Evolutionary conservation across 2,113 vertebrate species (phyloP), one percentile per base, ranked within the genome.

Genomic region (Esox niger): DNA sequence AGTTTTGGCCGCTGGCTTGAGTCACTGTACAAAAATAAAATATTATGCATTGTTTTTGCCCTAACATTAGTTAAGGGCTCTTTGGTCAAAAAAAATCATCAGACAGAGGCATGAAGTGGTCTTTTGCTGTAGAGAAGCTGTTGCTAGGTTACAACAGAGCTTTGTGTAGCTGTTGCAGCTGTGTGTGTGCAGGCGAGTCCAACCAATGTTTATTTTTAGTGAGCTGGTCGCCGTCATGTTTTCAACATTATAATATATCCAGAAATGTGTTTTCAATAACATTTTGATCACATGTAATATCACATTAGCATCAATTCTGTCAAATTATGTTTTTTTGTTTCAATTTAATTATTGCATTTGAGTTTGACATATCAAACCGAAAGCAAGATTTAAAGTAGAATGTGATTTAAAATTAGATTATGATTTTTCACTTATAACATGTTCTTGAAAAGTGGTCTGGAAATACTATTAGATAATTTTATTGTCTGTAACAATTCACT

Each of bases 51-150:
- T 9, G 29, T 33, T 60, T 25, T 56, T 25, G 11, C 2, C 58
- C 7, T 20, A 61, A 68, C 66, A 75, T 84, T 72, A 65, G 75
- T 69, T 67, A 76, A 76, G 71, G 43, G 78, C 74, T 80, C 76
- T 78, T 75, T 68, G 75, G 70, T 71, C 77, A 81, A 69, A 32
- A 71, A 61, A 61, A 61, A 32, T n/a, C 78, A 79, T 79, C 82
- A 79, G 80, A 79, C 81, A 78, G 78, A 73, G 81, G 84, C 85
- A 87, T 88, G 76, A 83, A 87, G 82, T 87, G 87, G 82, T 87
- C 87, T 88, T 87, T 4, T 43, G 86, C 88, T 87, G 82, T 88
- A 83, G 79, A 82, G 86, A 86, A 76, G 79, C 86, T 84, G 88
- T 90, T 88, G 88, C 88, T 90, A 88, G 84, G 88, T 74, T 86